A percentile compares a stretch with the other conserved stretches of the same genome.
Evolutionary conservation across 2,797 vertebrate genomes (phyloP).

Genomic region (Lutjanus argentimaculatus): DNA sequence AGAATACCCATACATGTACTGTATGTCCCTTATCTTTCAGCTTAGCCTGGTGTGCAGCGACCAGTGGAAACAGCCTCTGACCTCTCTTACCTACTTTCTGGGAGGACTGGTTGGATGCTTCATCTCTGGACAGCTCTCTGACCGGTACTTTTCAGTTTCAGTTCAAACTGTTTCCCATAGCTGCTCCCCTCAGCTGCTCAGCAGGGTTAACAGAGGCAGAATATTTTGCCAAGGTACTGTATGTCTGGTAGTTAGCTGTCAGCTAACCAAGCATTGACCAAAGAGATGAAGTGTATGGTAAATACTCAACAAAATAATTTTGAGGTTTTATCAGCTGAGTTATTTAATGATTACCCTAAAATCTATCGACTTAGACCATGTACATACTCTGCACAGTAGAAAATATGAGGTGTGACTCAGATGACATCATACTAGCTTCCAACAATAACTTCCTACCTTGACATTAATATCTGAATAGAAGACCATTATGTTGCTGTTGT

Average conservation of each 20-base stretch:
- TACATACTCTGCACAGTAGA: neutral
- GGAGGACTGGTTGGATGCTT: conserved; percentile 67
- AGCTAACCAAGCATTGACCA: neutral
- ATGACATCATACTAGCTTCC: neutral
- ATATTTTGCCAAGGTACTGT: neutral
- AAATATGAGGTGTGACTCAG: neutral
- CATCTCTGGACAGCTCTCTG: conserved; percentile 68
- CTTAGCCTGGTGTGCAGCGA: conserved; percentile 73
- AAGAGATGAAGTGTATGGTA: neutral
- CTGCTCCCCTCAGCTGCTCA: neutral
- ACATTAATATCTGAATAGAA: neutral
- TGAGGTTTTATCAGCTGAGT: neutral
- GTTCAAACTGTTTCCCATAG: neutral
- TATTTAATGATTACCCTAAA: neutral
- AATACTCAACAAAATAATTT: neutral
- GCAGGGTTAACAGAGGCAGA: neutral
- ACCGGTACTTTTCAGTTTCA: conserved; percentile 55
- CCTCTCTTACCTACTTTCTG: conserved; percentile 64
- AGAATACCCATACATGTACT: neutral
- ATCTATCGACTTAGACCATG: neutral
- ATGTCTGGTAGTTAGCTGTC: neutral
- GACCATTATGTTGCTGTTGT: neutral
- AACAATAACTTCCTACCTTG: neutral
- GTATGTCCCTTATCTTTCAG: conserved; percentile 44
- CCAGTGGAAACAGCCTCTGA: conserved; percentile 72